A percentile compares a stretch with the other conserved stretches of the same genome.
Evolutionary conservation across 2,113 vertebrate genomes (phyloP).

Genomic region (Apodemus speciosus): DNA sequence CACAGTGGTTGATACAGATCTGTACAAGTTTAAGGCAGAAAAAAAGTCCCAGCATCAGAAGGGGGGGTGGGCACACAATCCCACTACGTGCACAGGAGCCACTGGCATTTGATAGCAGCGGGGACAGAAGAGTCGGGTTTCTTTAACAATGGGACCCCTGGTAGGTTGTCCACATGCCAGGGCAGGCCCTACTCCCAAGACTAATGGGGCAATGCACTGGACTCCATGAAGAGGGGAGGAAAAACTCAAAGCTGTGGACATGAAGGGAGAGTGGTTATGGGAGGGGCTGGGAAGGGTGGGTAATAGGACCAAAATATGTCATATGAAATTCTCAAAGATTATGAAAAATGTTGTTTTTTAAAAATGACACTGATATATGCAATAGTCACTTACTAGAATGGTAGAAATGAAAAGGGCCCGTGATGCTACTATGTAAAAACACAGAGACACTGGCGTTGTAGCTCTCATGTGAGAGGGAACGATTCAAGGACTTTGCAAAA

Average conservation of each 20-base stretch:
- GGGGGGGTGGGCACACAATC: not conserved
- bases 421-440: not conserved
- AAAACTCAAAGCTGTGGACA: no score
- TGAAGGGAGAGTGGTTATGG: not conserved
- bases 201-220: not conserved
- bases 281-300: not conserved
- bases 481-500: not conserved
- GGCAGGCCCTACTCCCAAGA: not conserved
- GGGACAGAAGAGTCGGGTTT: not conserved
- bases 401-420: not conserved
- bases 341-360: not conserved
- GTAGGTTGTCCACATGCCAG: not conserved
- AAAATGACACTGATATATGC: not conserved
- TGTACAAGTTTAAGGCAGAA: not conserved
- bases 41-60: not conserved
- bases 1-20: not conserved
- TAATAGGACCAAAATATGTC: not conserved
- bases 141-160: not conserved
- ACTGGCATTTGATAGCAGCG: not conserved
- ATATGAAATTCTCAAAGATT: not conserved
- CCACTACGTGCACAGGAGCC: not conserved
- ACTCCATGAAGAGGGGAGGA: not conserved
- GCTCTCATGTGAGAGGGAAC: not conserved
- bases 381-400: not conserved
- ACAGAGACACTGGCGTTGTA: not conserved